Base-by-base conservation (phyloP, 2,113 vertebrate species). In the Chloroceryle aenea region DNA sequence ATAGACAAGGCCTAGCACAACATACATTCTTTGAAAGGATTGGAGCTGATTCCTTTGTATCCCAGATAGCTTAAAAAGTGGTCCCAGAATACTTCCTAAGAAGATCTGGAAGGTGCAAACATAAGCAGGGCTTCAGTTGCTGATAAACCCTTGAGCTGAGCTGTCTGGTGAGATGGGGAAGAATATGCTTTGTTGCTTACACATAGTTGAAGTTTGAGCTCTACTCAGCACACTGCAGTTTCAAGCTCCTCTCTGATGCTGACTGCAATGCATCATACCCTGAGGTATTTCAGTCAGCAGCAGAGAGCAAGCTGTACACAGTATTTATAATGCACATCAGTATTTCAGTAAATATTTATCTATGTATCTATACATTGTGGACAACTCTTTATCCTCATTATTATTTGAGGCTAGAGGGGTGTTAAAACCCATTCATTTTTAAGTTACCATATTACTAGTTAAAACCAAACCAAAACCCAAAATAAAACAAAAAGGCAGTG, bases 391-490 rank as follows among this genome's bases (percentile, higher is more conserved):
- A 34, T 61, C 13, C 11, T 47, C 5, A 10, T 66, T 58, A 11
- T 62, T 89, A 47, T 69, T 43, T 77, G 64, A 56, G 23, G 22
- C 26, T 59, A 34, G 32, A 42, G 26, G 8, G 11, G 3, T 63
- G 22, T 45, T 27, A 43, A 90, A 59, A 78, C 14, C 8, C 5
- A 32, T 67, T 14, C 2, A 7, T 38, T 81, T 47, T 22, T 43
- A 69, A 53, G 38, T 75, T 85, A 16, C 8, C 4, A 10, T 9
- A 4, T 14, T 56, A 29, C n/a, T 34, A 40, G 8, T 34, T 23
- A 3, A 69, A 30, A 19, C 30, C 26, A 4, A 36, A 17, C 40
- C 38, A 20, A 15, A 7, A 1, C 1, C 4, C 18, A 1, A 38
- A 50, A 10, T 12, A 52, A 16, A 22, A 38, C 3, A 40, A 19